Base-by-base conservation (phyloP, 2,797 vertebrate genomes). In the Muraenolepis orangiensis region DNA sequence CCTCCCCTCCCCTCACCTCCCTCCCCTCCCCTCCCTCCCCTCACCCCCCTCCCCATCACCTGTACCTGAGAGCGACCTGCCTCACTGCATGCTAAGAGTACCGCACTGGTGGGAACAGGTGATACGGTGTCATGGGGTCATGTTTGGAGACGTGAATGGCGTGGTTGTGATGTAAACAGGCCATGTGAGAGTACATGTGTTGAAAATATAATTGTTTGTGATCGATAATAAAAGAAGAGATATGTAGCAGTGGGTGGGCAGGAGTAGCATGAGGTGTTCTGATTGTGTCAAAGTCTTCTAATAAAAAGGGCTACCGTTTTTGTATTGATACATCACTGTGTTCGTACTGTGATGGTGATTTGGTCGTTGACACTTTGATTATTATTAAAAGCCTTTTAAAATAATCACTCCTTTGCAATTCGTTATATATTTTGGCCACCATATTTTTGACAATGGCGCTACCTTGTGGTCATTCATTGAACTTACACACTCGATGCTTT, bases 231-330 rank as follows among this genome's bases (percentile, higher is more conserved):
- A 75, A 74, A 80, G 73, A 82, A 84, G 72, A 80, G 78, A 88
- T 86, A 91, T 93, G 91, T 92, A 93, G 90, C 91, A 66, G 91
- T 84, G 86, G n/a, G n/a, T n/a, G n/a, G n/a, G n/a, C n/a, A n/a
- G n/a, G n/a, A n/a, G n/a, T 91, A 92, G 91, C 90, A 93, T 90
- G 90, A 89, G 85, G 87, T 86, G 72, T 79, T 91, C 86, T 76
- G 81, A 88, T 75, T 89, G 84, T 86, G 82, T 88, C 86, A 61
- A 66, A 31, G 80, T 90, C 88, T 91, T 81, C 83, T 80, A 74
- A 91, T 90, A 89, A 86, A 90, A 92, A 93, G 92, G 92, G 92
- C 92, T 93, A 93, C 88, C n/a, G 73, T 91, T 91, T 91, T 89
- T 88, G 88, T 76, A 89, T 81, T 79, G 81, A 89, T 74, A 87